Conservation (phyloP, 2,113 vertebrate species). For the Xiphias gladius region DNA sequence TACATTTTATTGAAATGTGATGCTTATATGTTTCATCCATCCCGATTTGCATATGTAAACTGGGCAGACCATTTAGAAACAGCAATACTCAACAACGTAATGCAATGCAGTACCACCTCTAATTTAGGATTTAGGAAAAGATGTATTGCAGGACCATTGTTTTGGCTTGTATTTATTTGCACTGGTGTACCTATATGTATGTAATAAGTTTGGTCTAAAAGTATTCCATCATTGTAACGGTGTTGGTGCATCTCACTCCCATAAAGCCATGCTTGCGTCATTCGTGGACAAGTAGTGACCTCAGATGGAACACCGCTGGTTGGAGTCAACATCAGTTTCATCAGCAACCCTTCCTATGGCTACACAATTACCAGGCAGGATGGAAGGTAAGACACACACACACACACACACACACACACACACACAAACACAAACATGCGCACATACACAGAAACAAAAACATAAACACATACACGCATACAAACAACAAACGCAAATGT, state of each 20-base stretch:
- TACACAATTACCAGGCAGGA: conserved; percentile 97
- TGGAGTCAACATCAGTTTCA: conserved; percentile 99
- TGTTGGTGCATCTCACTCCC: conserved; percentile 20
- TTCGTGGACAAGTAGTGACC: conserved; percentile 97
- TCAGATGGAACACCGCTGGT: conserved; percentile 96
- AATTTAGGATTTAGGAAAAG: neutral
- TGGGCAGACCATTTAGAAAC: too few species aligned
- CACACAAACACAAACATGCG: neutral
- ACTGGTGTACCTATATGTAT: neutral
- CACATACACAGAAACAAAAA: neutral
- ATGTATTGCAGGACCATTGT: neutral
- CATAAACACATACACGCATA: neutral
- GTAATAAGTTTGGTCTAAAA: neutral
- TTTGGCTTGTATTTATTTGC: neutral
- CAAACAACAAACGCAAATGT: neutral
- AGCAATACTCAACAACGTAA: too few species aligned
- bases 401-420: neutral
- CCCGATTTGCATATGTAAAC: neutral
- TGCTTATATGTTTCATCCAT: neutral
- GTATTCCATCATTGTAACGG: neutral
- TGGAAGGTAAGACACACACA: conserved; percentile 88
- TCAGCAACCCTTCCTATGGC: conserved; percentile 92
- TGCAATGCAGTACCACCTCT: neutral
- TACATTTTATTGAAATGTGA: neutral
- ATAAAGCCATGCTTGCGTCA: conserved; percentile 94